These are phyloP conservation scores for Helicoverpa assulta DNA, from an alignment of 2,888 invertebrate genomes.

Conservation along the genomic window DNA sequence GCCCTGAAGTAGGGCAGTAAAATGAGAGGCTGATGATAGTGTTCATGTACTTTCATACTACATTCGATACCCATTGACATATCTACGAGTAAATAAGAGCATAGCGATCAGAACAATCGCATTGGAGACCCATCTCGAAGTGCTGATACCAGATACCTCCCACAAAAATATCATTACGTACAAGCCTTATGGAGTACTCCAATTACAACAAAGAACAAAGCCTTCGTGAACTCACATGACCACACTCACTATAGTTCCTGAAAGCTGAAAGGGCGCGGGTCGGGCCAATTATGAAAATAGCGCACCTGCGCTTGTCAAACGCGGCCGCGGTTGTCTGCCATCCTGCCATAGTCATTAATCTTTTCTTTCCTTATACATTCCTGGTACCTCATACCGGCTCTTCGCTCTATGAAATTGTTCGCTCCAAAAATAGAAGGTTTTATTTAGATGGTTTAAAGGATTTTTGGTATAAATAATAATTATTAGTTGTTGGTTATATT, in stretches of 20 bases:
- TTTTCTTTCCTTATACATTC: slow-evolving; percentile 86
- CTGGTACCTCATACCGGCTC: slow-evolving; percentile 77
- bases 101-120: too few relatives aligned
- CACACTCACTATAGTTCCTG: slow-evolving; percentile 69
- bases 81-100: too few relatives aligned
- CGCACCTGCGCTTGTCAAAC: slow-evolving; percentile 90
- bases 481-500: not conserved
- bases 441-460: slow-evolving; percentile 55
- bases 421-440: slow-evolving; percentile 67
- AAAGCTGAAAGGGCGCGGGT: slow-evolving; percentile 87
- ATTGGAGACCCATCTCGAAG: not conserved
- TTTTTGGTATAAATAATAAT: slow-evolving; percentile 46
- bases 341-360: slow-evolving; percentile 85
- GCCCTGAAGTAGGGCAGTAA: too few relatives aligned
- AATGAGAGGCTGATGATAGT: too few relatives aligned
- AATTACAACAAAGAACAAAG: slow-evolving; percentile 38
- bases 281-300: slow-evolving; percentile 90
- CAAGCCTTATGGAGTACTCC: too few relatives aligned
- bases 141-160: not conserved
- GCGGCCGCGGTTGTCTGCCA: slow-evolving; percentile 86
- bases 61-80: too few relatives aligned
- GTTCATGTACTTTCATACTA: too few relatives aligned
- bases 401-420: slow-evolving; percentile 68
- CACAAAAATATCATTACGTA: not conserved
- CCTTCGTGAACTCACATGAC: slow-evolving; percentile 60